These are phyloP conservation scores for Pentalonia nigronervosa DNA, from an alignment of 1,140 invertebrate species.

Conservation along the genomic window DNA sequence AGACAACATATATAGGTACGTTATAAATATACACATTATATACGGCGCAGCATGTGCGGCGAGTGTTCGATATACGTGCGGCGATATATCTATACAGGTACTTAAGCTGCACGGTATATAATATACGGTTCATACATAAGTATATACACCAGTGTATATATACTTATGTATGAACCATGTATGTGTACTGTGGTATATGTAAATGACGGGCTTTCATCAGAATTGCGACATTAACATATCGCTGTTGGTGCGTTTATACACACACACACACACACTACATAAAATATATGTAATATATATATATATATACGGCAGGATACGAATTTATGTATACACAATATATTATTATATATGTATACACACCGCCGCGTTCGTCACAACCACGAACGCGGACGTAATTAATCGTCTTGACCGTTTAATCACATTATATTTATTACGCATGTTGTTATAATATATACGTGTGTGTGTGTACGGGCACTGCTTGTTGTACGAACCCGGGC, in stretches of 20 bases:
- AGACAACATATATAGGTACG: no score
- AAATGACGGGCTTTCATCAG: conserved; percentile 10
- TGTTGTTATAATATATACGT: neutral
- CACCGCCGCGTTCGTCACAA: neutral
- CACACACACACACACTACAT: neutral
- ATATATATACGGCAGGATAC: neutral
- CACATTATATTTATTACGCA: neutral
- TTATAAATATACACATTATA: neutral
- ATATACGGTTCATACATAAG: neutral
- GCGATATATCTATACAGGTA: neutral
- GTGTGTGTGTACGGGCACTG: neutral
- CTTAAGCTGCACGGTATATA: neutral
- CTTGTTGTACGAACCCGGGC: neutral
- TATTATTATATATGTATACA: neutral
- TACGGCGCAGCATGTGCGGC: neutral
- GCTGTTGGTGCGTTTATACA: neutral
- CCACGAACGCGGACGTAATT: neutral
- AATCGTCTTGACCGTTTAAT: conserved; percentile 25
- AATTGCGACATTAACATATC: conserved; percentile 30
- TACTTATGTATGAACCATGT: neutral
- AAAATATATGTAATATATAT: neutral
- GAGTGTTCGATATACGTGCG: neutral
- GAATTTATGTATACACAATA: no score
- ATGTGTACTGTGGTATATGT: neutral
- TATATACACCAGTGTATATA: neutral